Evolutionary conservation across 2,888 invertebrate genomes (phyloP), one percentile per base, ranked within the genome.

Genomic region (Oegoconia quadripuncta): DNA sequence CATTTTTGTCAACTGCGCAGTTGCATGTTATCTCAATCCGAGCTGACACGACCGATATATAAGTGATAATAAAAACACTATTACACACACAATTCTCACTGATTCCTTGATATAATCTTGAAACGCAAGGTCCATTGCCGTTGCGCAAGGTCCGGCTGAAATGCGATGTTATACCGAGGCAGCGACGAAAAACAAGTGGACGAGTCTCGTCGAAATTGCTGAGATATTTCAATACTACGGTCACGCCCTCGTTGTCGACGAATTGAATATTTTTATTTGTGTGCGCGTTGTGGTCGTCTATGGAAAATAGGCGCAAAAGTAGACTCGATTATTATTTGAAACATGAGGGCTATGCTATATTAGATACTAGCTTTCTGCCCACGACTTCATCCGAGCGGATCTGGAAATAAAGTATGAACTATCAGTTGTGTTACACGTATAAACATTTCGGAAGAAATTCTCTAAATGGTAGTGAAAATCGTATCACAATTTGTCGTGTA

Each of bases 21-120:
- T 74, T 67, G 62, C 67, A 69, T 45, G 66, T 71, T 80, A 80
- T 80, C 78, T 72, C 63, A 68, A 67, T 70, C 66, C 67, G 54
- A 53, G 51, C 64, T 62, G 69, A 69, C 72, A 63, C 63, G 61
- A 60, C 64, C 64, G 71, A 79, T 79, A 74, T n/a, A n/a, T 69
- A 73, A 73, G 74, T 65, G 70, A 79, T 76, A 74, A 76, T 74
- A 74, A 74, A 74, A 59, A 69, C 58, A 68, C 69, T 67, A 69
- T 58, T 51, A 58, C 45, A 52, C 42, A 39, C 55, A 53, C 55
- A 50, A 57, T 54, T 44, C 49, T 46, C 41, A 34, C 53, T 59
- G 55, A 49, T 49, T 50, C 31, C 46, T 48, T 52, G 47, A 44
- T 42, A 36, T 44, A 49, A 56, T 46, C 39, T 44, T 40, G 41